Base-by-base conservation (phyloP, 2,797 vertebrate species). In the Siniperca undulata region DNA sequence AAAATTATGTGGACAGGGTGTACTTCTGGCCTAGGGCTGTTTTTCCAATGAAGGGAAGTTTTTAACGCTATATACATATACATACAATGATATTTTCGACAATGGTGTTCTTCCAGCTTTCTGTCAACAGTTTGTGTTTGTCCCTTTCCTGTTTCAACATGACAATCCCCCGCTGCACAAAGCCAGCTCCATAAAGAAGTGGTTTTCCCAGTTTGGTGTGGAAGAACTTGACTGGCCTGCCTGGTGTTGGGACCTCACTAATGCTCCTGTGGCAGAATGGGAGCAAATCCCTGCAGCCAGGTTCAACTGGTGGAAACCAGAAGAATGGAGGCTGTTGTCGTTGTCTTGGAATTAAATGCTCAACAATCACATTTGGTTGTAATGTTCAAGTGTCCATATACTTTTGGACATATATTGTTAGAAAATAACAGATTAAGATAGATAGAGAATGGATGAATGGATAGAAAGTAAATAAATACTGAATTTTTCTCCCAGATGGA, bases 81-180 rank as follows among this genome's bases (percentile, higher is more conserved):
- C 30, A 30, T 30, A 30, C 30, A 30, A 30, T 30, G 30, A 30
- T 30, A 30, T 30, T 30, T 30, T 30, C 30, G 30, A 30, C 36
- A 36, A 36, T 36, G 36, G 36, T 36, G 36, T 1, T 36, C 5
- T 36, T 36, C 36, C 36, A 36, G 7, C 36, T 36, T 36, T 36
- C 36, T 36, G 36, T 36, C 36, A 36, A 36, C 13, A 34, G n/a
- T 27, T 27, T 58, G 16, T 58, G 16, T 48, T 60, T 36, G n/a
- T 24, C 22, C 36, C 36, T 36, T 36, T 36, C 40, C 40, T 42
- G 40, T 42, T 42, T 42, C 40, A 42, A 42, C 62, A 1, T n/a
- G 44, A 38, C 20, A 19, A 4, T 30, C 1, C 34, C 2, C n/a
- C 2, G 0, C 0, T 30, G 9, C 24, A 14, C 16, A 17, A 48